Evolutionary conservation across 1,140 invertebrate species (phyloP).

Genomic region (Lanistes nyassanus): DNA sequence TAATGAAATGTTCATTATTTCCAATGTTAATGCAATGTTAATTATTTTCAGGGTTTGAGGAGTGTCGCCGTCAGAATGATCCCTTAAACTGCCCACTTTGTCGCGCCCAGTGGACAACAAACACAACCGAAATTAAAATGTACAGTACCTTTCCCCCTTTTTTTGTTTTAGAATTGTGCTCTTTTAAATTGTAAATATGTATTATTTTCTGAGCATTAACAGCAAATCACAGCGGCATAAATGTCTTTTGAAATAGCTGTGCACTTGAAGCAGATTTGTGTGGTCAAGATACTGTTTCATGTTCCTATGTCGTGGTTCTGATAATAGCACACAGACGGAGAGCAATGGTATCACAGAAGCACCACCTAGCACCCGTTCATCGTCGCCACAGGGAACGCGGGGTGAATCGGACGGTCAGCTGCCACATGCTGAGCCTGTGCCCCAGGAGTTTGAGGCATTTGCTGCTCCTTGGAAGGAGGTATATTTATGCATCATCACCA

Average conservation of each 20-base stretch:
- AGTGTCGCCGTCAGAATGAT: slow-evolving; percentile 65
- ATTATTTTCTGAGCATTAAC: neutral
- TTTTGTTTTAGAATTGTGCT: neutral
- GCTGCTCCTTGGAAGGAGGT: slow-evolving; percentile 65
- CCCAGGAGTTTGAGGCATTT: slow-evolving; percentile 56
- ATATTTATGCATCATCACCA: slow-evolving; percentile 13
- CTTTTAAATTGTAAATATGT: too few species aligned
- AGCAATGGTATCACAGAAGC: slow-evolving; percentile 40
- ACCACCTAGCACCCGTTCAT: slow-evolving; percentile 55
- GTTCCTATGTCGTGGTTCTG: neutral
- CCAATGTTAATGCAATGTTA: too few species aligned
- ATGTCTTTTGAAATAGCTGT: too few species aligned
- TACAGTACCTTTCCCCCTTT: slow-evolving; percentile 8
- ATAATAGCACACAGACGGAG: slow-evolving; percentile 30
- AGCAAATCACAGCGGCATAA: too few species aligned
- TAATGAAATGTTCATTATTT: too few species aligned
- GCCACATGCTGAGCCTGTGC: slow-evolving; percentile 65
- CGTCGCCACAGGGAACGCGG: slow-evolving; percentile 52
- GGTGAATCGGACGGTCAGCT: slow-evolving; percentile 45
- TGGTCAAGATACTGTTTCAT: too few species aligned
- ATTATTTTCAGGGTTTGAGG: slow-evolving; percentile 64
- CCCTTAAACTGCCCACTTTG: slow-evolving; percentile 68
- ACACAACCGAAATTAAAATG: slow-evolving; percentile 54
- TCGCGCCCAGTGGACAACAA: slow-evolving; percentile 61
- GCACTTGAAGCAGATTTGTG: too few species aligned